Percentiles rank a stretch among this genome's conserved stretches.
These are phyloP conservation scores for Conops quadrifasciatus DNA, from an alignment of 2,888 invertebrate species.

Conservation along the genomic window DNA sequence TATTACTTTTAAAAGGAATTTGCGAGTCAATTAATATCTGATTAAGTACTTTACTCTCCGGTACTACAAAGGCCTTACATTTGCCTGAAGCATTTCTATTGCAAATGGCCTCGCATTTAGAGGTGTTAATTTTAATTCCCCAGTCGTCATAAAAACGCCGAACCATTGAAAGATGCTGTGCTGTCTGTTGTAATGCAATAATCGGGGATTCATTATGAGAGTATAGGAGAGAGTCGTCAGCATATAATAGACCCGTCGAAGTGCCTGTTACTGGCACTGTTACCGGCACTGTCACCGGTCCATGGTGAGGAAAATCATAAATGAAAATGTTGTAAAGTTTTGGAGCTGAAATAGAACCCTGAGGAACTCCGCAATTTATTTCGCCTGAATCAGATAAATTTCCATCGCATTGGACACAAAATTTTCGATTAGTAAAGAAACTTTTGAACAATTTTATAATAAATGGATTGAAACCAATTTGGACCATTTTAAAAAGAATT, in stretches of 20 bases:
- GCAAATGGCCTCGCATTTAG: constrained; percentile 25
- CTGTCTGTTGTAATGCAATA: neutral
- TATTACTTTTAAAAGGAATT: constrained; percentile 12
- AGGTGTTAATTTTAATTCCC: constrained; percentile 31
- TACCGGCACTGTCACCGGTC: too few relatives aligned
- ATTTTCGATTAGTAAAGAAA: constrained; percentile 25
- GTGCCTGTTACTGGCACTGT: too few relatives aligned
- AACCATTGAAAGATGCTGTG: constrained; percentile 24
- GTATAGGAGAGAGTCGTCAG: constrained; percentile 36
- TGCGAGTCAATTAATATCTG: neutral
- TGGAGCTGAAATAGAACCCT: constrained; percentile 32
- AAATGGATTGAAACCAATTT: constrained; percentile 1
- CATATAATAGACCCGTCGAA: constrained; percentile 33
- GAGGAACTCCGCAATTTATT: constrained; percentile 29
- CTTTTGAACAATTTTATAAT: constrained; percentile 19
- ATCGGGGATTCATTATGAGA: constrained; percentile 17
- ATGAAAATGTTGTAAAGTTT: constrained; percentile 33
- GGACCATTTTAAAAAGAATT: constrained; percentile 23
- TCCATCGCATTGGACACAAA: constrained; percentile 20
- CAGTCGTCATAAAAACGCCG: constrained; percentile 29
- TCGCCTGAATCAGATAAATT: neutral
- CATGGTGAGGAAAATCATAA: constrained; percentile 36
- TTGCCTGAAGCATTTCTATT: constrained; percentile 34
- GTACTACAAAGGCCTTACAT: constrained; percentile 10
- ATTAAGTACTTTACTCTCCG: constrained; percentile 25